Conservation (phyloP, 2,888 invertebrate genomes). For the Ochropacha duplaris region DNA sequence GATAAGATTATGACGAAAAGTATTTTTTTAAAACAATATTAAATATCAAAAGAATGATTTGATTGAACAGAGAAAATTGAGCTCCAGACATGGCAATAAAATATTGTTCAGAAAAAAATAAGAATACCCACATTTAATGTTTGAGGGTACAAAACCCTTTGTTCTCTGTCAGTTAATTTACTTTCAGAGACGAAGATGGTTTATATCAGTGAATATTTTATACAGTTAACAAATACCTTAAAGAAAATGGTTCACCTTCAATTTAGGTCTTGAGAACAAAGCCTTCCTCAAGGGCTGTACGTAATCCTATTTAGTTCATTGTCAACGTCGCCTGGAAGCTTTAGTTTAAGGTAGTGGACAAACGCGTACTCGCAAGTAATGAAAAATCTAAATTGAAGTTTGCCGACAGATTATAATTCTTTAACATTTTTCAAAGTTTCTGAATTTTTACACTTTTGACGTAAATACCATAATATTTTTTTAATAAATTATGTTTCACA, state of each 20-base stretch:
- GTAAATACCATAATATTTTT: too few species aligned
- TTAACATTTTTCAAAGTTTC: too few species aligned
- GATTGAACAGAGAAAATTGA: background rate
- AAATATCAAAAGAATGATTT: background rate
- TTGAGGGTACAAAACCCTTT: conserved; percentile 19
- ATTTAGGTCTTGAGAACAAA: conserved; percentile 26
- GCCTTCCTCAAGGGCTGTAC: conserved; percentile 24
- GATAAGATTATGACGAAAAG: background rate
- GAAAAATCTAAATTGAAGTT: background rate
- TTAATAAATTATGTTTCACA: too few species aligned
- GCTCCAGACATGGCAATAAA: background rate
- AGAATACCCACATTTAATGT: background rate
- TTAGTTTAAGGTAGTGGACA: background rate
- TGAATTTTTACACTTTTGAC: too few species aligned
- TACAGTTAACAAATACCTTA: conserved; percentile 11
- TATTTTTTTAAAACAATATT: background rate
- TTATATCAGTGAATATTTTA: conserved; percentile 37
- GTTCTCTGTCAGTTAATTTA: conserved; percentile 41
- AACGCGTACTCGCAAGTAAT: background rate
- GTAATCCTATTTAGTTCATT: conserved; percentile 31
- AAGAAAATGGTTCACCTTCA: conserved; percentile 35
- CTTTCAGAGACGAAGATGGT: conserved; percentile 15
- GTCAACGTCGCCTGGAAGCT: conserved; percentile 13
- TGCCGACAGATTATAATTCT: background rate
- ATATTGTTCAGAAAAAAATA: background rate